These are phyloP conservation scores for Antheraea mylitta DNA, from an alignment of 1,140 invertebrate genomes.

Conservation along the genomic window DNA sequence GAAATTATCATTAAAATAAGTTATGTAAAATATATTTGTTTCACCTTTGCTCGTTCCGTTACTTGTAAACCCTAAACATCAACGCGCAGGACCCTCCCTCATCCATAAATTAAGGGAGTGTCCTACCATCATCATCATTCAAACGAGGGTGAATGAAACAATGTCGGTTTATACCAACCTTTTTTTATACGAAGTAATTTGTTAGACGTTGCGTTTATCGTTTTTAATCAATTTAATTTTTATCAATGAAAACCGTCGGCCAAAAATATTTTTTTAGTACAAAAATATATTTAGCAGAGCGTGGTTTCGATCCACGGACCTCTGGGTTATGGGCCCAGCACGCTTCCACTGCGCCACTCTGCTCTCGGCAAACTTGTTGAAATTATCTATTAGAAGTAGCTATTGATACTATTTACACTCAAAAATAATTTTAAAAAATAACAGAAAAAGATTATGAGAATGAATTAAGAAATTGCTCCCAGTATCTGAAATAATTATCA, in stretches of 20 bases:
- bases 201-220: not conserved
- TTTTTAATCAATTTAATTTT: not conserved
- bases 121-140: conserved; percentile 44
- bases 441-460: too few relatives aligned
- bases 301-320: conserved; percentile 60
- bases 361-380: conserved; percentile 15
- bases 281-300: conserved; percentile 59
- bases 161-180: conserved; percentile 35
- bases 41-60: conserved; percentile 32
- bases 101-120: conserved; percentile 41
- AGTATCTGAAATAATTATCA: too few relatives aligned
- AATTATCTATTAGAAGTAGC: not conserved
- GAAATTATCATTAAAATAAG: conserved; percentile 7
- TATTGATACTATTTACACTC: too few relatives aligned
- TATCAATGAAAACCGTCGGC: too few relatives aligned
- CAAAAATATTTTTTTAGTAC: not conserved
- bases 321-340: conserved; percentile 58
- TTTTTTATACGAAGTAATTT: too few relatives aligned
- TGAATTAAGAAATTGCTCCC: too few relatives aligned
- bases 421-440: too few relatives aligned
- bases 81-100: conserved; percentile 34
- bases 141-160: conserved; percentile 29
- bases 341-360: conserved; percentile 59
- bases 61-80: conserved; percentile 17
- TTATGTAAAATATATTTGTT: conserved; percentile 19